Percentiles rank a stretch among this genome's conserved stretches.
These are phyloP conservation scores for Helogale parvula DNA, from an alignment of 2,113 vertebrate genomes.

Conservation along the genomic window DNA sequence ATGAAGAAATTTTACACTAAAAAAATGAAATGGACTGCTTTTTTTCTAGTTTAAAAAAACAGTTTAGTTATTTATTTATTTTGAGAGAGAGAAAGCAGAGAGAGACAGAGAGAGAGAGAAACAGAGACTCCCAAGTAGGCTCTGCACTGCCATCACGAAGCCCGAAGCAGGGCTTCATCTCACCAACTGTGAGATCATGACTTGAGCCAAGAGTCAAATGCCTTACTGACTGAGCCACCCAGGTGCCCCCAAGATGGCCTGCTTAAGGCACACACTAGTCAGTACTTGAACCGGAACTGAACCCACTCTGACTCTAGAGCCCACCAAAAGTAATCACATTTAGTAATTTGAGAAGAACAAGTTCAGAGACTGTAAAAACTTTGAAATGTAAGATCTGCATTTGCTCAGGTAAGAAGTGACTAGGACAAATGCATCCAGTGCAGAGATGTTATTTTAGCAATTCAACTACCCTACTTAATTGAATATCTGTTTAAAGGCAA, in stretches of 20 bases:
- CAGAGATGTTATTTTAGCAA: constrained; percentile 16
- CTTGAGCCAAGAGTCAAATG: no score
- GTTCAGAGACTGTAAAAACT: not conserved
- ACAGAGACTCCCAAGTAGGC: no score
- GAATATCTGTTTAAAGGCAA: not conserved
- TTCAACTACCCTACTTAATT: not conserved
- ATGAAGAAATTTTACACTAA: not conserved
- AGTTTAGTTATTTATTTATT: no score
- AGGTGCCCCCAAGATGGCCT: not conserved
- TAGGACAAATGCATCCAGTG: not conserved
- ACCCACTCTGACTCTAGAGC: not conserved
- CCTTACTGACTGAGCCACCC: no score
- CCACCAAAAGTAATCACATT: not conserved
- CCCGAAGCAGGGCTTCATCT: no score
- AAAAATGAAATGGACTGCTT: not conserved
- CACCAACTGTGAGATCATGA: no score
- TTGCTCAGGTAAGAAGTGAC: constrained; percentile 28
- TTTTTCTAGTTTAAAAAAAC: not conserved
- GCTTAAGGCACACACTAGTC: not conserved
- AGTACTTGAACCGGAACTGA: not conserved
- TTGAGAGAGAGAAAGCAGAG: not conserved
- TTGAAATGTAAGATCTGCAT: constrained; percentile 45
- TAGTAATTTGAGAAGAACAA: not conserved
- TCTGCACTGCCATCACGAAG: no score
- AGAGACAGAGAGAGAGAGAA: no score